Conservation (phyloP, 2,113 vertebrate genomes). For the Clarias magur region DNA sequence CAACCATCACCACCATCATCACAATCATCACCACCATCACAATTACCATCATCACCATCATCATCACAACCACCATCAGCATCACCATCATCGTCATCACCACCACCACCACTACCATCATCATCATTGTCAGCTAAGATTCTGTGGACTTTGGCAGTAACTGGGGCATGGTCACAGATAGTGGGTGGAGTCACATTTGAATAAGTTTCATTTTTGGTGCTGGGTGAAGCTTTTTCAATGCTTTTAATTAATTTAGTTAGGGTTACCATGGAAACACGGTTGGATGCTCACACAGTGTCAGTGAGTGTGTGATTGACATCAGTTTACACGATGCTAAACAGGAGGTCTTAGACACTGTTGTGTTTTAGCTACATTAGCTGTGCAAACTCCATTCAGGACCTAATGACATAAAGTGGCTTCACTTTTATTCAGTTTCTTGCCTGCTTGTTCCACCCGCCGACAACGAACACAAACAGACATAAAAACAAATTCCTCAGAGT, state of each 20-base stretch:
- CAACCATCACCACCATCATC: not conserved
- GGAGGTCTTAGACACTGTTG: rapidly evolving
- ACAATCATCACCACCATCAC: not conserved
- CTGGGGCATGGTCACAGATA: not conserved
- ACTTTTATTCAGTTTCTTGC: not conserved
- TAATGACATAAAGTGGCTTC: not conserved
- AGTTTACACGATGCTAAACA: not conserved
- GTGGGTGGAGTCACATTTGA: not conserved
- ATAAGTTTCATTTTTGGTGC: not conserved
- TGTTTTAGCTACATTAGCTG: not conserved
- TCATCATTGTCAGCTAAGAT: not conserved
- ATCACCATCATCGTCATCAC: too few species aligned
- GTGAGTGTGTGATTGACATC: too few species aligned
- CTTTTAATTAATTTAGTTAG: too few species aligned
- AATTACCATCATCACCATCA: not conserved
- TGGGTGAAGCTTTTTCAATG: too few species aligned
- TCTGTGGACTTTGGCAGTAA: not conserved
- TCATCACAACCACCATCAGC: too few species aligned
- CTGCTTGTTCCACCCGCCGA: not conserved
- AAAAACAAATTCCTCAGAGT: not conserved
- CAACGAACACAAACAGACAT: not conserved
- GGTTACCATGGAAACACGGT: not conserved
- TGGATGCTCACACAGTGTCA: too few species aligned
- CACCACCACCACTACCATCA: not conserved
- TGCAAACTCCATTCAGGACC: not conserved